phyloP scores from a whole-genome alignment of 92 coral and sea anemone species.

The Siderastrea radians region DNA sequence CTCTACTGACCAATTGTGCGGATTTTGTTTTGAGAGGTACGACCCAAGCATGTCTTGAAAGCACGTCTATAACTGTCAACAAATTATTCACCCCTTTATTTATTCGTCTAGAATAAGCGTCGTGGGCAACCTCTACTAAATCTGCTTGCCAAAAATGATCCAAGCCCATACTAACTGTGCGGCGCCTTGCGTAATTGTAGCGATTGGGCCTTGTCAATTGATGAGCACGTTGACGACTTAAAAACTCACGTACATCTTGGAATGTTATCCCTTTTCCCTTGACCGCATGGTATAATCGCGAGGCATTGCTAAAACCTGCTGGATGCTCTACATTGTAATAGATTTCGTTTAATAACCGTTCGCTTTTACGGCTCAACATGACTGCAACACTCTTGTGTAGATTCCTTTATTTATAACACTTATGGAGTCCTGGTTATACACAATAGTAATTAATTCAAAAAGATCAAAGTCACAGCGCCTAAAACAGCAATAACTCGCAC shows the following conservation, averaged over 20 bases:
- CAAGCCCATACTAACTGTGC: conserved; percentile 1
- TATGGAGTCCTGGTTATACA: background rate
- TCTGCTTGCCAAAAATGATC: no score
- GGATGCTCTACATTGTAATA: background rate
- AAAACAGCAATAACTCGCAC: no score
- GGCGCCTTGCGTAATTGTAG: background rate
- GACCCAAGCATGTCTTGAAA: background rate
- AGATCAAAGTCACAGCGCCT: no score
- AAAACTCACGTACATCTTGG: background rate
- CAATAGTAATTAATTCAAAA: no score
- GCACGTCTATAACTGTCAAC: no score
- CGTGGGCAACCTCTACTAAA: no score
- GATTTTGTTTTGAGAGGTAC: background rate
- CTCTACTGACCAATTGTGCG: background rate
- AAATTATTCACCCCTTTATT: no score
- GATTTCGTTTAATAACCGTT: background rate
- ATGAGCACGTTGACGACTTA: background rate
- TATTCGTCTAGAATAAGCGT: no score
- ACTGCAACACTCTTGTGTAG: background rate
- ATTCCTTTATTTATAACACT: background rate
- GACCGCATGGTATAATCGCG: background rate
- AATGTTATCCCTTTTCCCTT: no score
- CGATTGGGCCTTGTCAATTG: background rate
- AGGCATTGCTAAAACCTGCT: conserved; percentile 5
- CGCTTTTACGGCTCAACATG: conserved; percentile 2